Percentiles rank a stretch among this genome's conserved stretches.
Conservation (phyloP, 2,113 vertebrate genomes). For the Condylura cristata region DNA sequence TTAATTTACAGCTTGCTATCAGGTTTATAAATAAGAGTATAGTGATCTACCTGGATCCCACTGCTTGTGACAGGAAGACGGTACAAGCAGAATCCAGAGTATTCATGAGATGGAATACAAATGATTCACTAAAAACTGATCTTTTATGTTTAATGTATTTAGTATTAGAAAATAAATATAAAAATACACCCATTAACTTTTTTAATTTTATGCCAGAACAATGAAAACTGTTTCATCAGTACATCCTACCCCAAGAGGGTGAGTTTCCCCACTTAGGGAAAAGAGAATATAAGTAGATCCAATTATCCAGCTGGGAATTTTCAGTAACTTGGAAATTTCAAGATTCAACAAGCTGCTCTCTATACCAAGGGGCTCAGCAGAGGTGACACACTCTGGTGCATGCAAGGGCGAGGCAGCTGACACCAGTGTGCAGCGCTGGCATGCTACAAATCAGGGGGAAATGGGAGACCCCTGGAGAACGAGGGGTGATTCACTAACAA, state of each 20-base stretch:
- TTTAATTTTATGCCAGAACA: not conserved
- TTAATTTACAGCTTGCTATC: not conserved
- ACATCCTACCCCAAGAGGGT: not conserved
- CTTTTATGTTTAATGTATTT: no score
- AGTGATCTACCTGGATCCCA: not conserved
- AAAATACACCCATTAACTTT: not conserved
- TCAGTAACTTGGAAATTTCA: not conserved
- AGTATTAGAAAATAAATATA: no score
- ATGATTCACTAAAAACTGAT: not conserved
- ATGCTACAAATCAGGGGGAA: not conserved
- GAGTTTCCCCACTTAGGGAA: not conserved
- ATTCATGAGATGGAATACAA: not conserved
- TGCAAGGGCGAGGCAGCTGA: not conserved
- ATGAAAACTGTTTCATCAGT: not conserved
- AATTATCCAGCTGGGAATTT: not conserved
- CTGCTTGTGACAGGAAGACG: not conserved
- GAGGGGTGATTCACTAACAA: not conserved
- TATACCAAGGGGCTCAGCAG: no score
- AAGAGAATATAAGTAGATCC: not conserved
- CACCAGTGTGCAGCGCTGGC: not conserved
- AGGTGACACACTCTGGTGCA: not conserved
- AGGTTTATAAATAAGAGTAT: not conserved
- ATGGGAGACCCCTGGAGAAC: not conserved
- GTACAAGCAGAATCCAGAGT: not conserved
- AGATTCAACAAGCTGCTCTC: no score